A percentile compares a stretch with the other conserved stretches of the same genome.
Conservation (phyloP, 2,797 vertebrate species). For the Eurystomus glaucurus region DNA sequence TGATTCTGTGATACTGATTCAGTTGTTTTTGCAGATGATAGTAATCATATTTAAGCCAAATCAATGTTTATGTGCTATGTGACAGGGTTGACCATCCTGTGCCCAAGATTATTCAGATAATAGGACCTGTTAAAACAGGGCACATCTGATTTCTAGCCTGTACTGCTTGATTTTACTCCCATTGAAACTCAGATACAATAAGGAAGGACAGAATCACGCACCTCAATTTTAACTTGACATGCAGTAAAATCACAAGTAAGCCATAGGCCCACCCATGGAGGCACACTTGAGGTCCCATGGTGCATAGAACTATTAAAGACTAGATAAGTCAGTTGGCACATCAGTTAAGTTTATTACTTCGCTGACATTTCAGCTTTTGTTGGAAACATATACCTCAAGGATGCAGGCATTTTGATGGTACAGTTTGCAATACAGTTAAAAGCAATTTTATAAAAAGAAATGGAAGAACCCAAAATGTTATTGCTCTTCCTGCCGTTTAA, state of each 20-base stretch:
- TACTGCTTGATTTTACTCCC: not conserved
- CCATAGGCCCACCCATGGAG: accelerated
- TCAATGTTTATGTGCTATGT: not conserved
- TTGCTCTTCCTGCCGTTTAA: not conserved
- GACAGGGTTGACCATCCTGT: not conserved
- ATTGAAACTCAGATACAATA: not conserved
- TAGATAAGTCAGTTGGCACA: not conserved
- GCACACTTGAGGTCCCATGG: not conserved
- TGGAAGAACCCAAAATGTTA: not conserved
- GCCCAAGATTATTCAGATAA: not conserved
- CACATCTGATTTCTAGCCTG: not conserved
- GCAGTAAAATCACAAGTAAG: not conserved
- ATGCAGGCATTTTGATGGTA: not conserved
- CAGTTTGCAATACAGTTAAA: not conserved
- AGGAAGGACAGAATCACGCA: not conserved
- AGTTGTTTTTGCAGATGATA: too few species aligned
- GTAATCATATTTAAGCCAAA: not conserved
- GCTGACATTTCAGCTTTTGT: conserved; percentile 26
- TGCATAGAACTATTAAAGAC: not conserved
- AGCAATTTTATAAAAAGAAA: not conserved
- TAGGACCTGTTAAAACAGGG: not conserved
- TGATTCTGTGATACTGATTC: too few species aligned
- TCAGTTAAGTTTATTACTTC: conserved; percentile 2
- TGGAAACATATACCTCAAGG: not conserved
- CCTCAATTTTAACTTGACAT: not conserved